Conservation (phyloP, 2,797 vertebrate species). For the Nyctalus aviator region DNA sequence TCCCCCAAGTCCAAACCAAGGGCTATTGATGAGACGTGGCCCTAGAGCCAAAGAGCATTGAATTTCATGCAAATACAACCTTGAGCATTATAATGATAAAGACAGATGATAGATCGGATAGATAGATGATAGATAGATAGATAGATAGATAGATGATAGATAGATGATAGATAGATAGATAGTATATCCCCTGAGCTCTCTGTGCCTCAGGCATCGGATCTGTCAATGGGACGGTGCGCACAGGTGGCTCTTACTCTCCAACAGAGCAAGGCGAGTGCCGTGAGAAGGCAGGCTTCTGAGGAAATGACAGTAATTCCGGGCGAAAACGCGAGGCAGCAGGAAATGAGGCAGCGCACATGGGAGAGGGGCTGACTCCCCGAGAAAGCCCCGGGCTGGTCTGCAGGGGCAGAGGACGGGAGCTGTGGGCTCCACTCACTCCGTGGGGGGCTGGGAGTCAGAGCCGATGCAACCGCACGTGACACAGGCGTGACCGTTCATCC, state of each 20-base stretch:
- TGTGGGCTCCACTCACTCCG: not conserved
- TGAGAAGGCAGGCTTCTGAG: not conserved
- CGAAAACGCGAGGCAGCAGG: not conserved
- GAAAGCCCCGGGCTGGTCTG: not conserved
- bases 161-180: no score
- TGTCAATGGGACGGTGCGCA: not conserved
- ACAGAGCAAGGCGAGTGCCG: not conserved
- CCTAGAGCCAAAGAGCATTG: not conserved
- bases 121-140: not conserved
- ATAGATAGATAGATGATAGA: no score
- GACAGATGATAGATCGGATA: not conserved
- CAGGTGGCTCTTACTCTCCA: not conserved
- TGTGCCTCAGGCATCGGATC: not conserved
- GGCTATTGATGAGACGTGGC: not conserved
- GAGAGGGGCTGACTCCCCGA: not conserved
- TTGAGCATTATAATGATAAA: not conserved
- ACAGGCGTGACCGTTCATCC: not conserved
- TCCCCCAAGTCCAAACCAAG: not conserved
- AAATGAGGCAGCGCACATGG: not conserved
- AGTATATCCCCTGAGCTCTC: not conserved
- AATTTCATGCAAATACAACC: not conserved
- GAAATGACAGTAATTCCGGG: not conserved
- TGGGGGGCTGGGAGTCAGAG: not conserved
- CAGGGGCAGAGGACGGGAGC: not conserved
- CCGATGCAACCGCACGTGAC: accelerated